These are phyloP conservation scores for Cistogaster globosa DNA, from an alignment of 2,888 invertebrate species.

Conservation along the genomic window DNA sequence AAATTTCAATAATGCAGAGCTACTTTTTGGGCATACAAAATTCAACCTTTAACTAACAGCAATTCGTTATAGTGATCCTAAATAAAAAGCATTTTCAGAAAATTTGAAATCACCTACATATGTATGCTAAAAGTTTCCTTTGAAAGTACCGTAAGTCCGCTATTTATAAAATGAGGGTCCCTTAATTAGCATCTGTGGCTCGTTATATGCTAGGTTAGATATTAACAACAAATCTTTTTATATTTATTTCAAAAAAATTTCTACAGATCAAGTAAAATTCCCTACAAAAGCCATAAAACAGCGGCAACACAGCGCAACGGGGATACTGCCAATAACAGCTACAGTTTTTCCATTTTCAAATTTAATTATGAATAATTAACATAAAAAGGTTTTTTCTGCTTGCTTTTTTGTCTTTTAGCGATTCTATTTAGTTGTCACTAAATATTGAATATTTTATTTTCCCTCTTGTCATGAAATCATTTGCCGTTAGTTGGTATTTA, in stretches of 20 bases:
- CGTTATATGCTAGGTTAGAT: slow-evolving; percentile 7
- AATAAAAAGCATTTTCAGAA: too few relatives aligned
- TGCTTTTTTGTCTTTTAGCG: slow-evolving; percentile 18
- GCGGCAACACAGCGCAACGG: not conserved
- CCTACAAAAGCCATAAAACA: slow-evolving; percentile 1
- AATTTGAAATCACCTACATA: too few relatives aligned
- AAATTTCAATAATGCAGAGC: too few relatives aligned
- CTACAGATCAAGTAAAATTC: slow-evolving; percentile 19
- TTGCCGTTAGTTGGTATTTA: slow-evolving; percentile 54
- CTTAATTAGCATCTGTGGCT: not conserved
- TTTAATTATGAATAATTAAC: slow-evolving; percentile 62
- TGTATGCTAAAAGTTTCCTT: too few relatives aligned
- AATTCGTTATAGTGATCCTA: too few relatives aligned
- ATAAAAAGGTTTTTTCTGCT: slow-evolving; percentile 17
- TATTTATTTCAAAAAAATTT: slow-evolving; percentile 29
- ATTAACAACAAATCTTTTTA: slow-evolving; percentile 19
- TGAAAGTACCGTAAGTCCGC: too few relatives aligned
- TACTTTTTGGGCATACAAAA: too few relatives aligned
- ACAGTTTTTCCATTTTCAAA: slow-evolving; percentile 37
- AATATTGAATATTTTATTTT: slow-evolving; percentile 44
- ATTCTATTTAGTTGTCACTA: slow-evolving; percentile 58
- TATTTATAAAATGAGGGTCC: too few relatives aligned
- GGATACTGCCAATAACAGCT: not conserved
- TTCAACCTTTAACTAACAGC: too few relatives aligned
- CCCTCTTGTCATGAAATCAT: slow-evolving; percentile 43